Base-by-base conservation (phyloP, 2,888 invertebrate species). In the Pandemis cinnamomeana region DNA sequence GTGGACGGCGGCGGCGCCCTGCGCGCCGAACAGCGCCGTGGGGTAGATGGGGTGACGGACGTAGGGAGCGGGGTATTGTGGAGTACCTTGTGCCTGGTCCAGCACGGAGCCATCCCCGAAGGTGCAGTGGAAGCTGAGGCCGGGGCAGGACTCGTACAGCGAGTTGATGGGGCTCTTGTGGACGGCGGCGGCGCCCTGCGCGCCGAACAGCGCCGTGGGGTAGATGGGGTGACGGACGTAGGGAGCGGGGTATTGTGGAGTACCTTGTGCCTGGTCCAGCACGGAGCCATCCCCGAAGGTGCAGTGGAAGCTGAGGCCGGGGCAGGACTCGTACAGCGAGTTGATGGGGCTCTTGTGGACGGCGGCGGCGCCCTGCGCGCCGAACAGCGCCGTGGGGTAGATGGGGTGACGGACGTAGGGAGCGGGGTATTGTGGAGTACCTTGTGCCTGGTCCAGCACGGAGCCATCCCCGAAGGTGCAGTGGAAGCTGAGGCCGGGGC, bases 71-170 rank as follows among this genome's bases (percentile, higher is more conserved):
- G 48, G 48, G 48, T 61, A n/a, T 2, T 10, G n/a, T 13, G 51
- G n/a, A n/a, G 0, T 63, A 90, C 91, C 87, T 71, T 86, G 86
- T 4, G 83, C 84, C 81, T 87, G 94, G 78, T 80, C 94, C 82
- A 92, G 76, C 2, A 90, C 84, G 0, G 90, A 93, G 76, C 89
- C 95, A 83, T 90, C 95, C 76, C 88, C 96, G 69, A 94, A 95
- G 2, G 95, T 95, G 87, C 97, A 97, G 68, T 95, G 94, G 86
- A 97, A 97, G 72, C 95, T 95, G 6, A 97, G 95, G 15, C 97
- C 97, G 0, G 98, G 98, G 81, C 97, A 97, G 70, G 97, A 95
- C 91, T 98, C 98, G 86, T 98, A 98, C 48, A 99, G 94, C 58
- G 97, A 90, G 95, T 98, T 98, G 10, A 98, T 97, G 1, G 98